These are phyloP conservation scores for Gerosis bhagava DNA, from an alignment of 2,888 invertebrate genomes.

Conservation along the genomic window DNA sequence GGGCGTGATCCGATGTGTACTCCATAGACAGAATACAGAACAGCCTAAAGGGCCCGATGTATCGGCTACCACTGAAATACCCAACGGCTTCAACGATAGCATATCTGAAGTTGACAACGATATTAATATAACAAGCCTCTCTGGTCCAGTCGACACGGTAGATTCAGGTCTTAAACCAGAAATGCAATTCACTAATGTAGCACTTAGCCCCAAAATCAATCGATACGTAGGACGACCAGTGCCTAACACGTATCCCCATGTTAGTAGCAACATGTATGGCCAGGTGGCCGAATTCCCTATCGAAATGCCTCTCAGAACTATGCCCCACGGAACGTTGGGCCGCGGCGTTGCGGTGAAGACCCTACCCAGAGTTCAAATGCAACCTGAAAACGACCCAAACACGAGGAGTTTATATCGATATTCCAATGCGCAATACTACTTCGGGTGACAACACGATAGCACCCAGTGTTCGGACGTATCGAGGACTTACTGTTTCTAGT, in stretches of 20 bases:
- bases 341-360: conserved; percentile 75
- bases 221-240: conserved; percentile 74
- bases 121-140: conserved; percentile 87
- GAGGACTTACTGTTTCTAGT: conserved; percentile 83
- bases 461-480: conserved; percentile 77
- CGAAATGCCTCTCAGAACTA: conserved; percentile 77
- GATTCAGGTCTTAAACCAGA: conserved; percentile 70
- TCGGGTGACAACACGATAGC: conserved; percentile 88
- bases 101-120: conserved; percentile 93
- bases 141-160: conserved; percentile 83
- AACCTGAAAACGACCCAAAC: conserved; percentile 76
- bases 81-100: conserved; percentile 93
- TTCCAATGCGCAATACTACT: conserved; percentile 87
- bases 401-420: conserved; percentile 85
- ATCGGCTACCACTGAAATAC: conserved; percentile 88
- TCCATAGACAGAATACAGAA: conserved; percentile 84
- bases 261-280: conserved; percentile 78
- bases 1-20: conserved; percentile 86
- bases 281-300: conserved; percentile 76
- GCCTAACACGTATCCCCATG: conserved; percentile 75
- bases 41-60: conserved; percentile 87
- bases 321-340: conserved; percentile 74
- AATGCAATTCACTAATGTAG: conserved; percentile 71
- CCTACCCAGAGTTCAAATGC: conserved; percentile 69
- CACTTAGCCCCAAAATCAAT: conserved; percentile 74